Percentiles rank a stretch among this genome's conserved stretches.
phyloP scores from a whole-genome alignment of 2,888 invertebrate species.

The Drosophila maculinotata region DNA sequence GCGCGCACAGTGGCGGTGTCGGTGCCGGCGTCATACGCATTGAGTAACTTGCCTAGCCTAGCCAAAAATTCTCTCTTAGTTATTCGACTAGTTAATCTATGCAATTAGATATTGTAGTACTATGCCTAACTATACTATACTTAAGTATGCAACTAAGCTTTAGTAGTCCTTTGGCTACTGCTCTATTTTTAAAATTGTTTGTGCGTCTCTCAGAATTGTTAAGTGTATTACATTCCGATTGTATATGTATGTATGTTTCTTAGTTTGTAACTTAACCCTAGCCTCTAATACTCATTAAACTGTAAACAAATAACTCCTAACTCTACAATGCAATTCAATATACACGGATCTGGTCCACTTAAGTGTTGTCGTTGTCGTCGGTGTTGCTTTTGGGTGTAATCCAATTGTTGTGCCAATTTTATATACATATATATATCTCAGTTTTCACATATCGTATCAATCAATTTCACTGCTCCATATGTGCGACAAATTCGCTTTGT shows the following conservation, averaged over 20 bases:
- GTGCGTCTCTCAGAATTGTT: slow-evolving; percentile 34
- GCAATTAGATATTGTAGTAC: slow-evolving; percentile 42
- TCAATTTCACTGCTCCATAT: slow-evolving; percentile 59
- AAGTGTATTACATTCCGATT: slow-evolving; percentile 66
- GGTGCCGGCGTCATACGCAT: slow-evolving; percentile 93
- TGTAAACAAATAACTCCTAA: slow-evolving; percentile 25
- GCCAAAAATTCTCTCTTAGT: slow-evolving; percentile 44
- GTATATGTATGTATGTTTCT: slow-evolving; percentile 53
- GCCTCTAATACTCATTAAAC: slow-evolving; percentile 65
- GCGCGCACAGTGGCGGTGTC: slow-evolving; percentile 95
- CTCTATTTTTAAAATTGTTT: slow-evolving; percentile 51
- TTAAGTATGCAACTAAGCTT: slow-evolving; percentile 56
- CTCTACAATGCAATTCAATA: slow-evolving; percentile 32
- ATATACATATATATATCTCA: slow-evolving; percentile 22
- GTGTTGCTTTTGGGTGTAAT: slow-evolving; percentile 19
- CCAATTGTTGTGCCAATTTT: slow-evolving; percentile 28
- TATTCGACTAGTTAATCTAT: slow-evolving; percentile 48
- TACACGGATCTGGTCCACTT: slow-evolving; percentile 7
- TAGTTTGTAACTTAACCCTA: slow-evolving; percentile 56
- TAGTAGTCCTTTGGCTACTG: slow-evolving; percentile 47
- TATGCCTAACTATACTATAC: slow-evolving; percentile 21
- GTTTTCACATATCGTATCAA: slow-evolving; percentile 37
- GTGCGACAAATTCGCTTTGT: slow-evolving; percentile 55
- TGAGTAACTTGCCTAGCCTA: slow-evolving; percentile 60
- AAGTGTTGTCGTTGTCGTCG: not conserved